Conservation (phyloP, 2,797 vertebrate genomes). For the Schizopygopsis pylzovi region DNA sequence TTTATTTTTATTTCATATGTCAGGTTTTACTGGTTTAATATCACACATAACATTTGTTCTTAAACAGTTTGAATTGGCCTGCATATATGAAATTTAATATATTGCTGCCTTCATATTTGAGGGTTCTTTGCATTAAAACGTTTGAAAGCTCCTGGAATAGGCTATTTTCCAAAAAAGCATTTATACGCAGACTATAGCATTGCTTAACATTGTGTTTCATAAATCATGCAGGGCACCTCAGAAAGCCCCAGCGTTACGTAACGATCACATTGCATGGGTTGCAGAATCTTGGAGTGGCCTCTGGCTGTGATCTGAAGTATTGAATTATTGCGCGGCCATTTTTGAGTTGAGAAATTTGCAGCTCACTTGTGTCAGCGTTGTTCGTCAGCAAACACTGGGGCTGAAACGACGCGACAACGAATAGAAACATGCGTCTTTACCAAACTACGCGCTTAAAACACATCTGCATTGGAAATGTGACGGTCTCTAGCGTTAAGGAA, state of each 20-base stretch:
- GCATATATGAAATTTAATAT: neutral
- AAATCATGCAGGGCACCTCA: constrained; percentile 7
- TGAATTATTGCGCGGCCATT: constrained; percentile 35
- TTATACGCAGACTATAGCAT: constrained; percentile 5
- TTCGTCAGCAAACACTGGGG: neutral
- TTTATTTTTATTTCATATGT: neutral
- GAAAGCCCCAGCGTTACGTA: constrained; percentile 3
- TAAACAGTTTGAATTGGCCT: too few relatives aligned
- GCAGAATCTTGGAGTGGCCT: constrained; percentile 37
- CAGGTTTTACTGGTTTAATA: neutral
- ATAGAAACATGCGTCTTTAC: constrained; percentile 46
- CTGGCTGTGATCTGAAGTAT: constrained; percentile 38
- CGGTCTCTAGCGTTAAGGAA: neutral
- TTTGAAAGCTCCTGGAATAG: neutral
- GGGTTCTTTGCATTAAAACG: neutral
- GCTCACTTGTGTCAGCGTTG: too few relatives aligned
- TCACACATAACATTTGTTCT: neutral
- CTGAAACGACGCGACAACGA: neutral
- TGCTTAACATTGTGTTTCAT: constrained; percentile 7
- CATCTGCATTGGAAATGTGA: neutral
- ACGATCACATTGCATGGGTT: constrained; percentile 7
- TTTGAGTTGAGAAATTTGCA: constrained; percentile 1
- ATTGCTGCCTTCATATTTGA: neutral
- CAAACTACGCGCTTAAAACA: constrained; percentile 27
- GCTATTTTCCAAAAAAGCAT: neutral